These are phyloP conservation scores for Agrilus planipennis DNA, from an alignment of 1,140 invertebrate genomes.

Conservation along the genomic window DNA sequence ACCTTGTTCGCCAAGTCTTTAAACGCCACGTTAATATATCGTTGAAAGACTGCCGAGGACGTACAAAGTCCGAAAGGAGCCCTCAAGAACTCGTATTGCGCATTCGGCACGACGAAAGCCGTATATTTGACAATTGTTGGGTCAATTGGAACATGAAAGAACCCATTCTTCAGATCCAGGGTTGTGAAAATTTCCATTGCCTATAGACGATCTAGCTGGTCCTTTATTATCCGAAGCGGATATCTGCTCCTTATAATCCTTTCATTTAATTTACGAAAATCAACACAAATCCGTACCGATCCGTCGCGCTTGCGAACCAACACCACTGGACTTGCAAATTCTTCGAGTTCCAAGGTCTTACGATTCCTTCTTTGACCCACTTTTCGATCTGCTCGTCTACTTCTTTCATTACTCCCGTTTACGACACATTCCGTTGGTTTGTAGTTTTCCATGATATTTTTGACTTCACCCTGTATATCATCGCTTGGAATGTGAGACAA, in stretches of 20 bases:
- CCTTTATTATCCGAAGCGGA: conserved; percentile 16
- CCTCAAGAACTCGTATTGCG: conserved; percentile 8
- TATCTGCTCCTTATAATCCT: conserved; percentile 20
- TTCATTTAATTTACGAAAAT: conserved; percentile 38
- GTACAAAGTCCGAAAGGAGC: conserved; percentile 9
- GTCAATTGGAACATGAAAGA: conserved; percentile 8
- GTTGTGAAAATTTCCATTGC: conserved; percentile 11
- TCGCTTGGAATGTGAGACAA: no score
- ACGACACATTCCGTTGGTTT: no score
- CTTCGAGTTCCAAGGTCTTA: no score
- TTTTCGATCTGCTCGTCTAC: no score
- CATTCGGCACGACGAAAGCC: conserved; percentile 7
- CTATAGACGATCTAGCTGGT: conserved; percentile 15
- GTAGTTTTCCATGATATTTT: no score
- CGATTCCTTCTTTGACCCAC: no score
- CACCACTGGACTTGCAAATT: conserved; percentile 28
- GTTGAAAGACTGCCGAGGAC: conserved; percentile 7
- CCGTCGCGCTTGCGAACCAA: conserved; percentile 37
- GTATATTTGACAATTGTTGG: conserved; percentile 8
- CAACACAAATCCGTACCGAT: conserved; percentile 29
- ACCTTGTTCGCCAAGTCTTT: conserved; percentile 3
- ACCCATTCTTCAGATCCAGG: conserved; percentile 10
- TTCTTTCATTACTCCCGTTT: no score
- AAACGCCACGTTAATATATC: conserved; percentile 8
- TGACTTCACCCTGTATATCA: no score